These are phyloP conservation scores for Planococcus citri DNA, from an alignment of 1,140 invertebrate genomes.

Conservation along the genomic window DNA sequence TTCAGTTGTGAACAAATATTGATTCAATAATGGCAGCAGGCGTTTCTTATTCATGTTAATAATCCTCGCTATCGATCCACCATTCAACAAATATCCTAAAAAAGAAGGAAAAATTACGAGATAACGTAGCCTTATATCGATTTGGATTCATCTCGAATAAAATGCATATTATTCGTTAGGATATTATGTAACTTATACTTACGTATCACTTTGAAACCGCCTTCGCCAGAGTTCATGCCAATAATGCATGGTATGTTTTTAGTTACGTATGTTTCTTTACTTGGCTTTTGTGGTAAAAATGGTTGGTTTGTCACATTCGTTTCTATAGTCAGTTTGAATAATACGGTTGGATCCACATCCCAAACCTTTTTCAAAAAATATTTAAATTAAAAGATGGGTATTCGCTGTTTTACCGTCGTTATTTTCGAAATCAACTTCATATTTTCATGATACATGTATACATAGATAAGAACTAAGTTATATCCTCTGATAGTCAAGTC, in stretches of 20 bases:
- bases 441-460: neutral
- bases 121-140: neutral
- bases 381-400: slow-evolving; percentile 1
- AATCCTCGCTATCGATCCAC: neutral
- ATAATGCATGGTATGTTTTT: neutral
- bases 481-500: too few species aligned
- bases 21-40: neutral
- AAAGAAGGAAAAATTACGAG: neutral
- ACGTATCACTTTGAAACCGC: neutral
- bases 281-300: neutral
- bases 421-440: neutral
- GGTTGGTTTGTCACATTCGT: neutral
- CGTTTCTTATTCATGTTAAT: neutral
- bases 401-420: too few species aligned
- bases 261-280: neutral
- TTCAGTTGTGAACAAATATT: neutral
- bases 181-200: neutral
- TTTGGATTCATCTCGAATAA: too few species aligned
- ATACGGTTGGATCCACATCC: neutral
- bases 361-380: neutral
- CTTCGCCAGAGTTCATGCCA: slow-evolving; percentile 8
- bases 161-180: neutral
- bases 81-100: neutral
- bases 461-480: neutral
- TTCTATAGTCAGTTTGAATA: neutral